Conservation (phyloP, 2,888 invertebrate species). For the Heliconius aoede region DNA sequence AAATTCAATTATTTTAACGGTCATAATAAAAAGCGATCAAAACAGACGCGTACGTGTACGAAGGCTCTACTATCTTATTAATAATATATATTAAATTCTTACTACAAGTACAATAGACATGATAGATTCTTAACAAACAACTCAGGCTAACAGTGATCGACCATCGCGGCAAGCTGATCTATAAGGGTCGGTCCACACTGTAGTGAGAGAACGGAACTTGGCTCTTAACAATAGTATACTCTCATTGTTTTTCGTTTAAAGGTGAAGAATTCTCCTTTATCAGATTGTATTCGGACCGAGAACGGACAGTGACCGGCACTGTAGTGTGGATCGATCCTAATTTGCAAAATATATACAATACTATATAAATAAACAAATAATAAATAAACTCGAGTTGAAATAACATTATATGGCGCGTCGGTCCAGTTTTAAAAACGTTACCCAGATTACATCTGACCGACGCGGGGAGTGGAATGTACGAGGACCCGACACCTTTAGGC, state of each 20-base stretch:
- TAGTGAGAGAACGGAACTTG: neutral
- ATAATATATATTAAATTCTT: slow-evolving; percentile 81
- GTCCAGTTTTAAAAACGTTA: slow-evolving; percentile 69
- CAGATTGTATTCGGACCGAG: slow-evolving; percentile 49
- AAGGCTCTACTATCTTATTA: slow-evolving; percentile 75
- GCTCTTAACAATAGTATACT: neutral
- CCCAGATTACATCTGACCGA: slow-evolving; percentile 77
- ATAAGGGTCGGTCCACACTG: slow-evolving; percentile 49
- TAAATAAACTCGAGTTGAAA: slow-evolving; percentile 43
- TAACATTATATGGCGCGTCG: slow-evolving; percentile 46
- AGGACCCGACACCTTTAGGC: slow-evolving; percentile 82
- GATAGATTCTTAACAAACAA: slow-evolving; percentile 83
- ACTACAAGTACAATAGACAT: slow-evolving; percentile 78
- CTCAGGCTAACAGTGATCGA: slow-evolving; percentile 79
- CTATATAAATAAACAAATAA: neutral
- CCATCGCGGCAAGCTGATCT: slow-evolving; percentile 63
- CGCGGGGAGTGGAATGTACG: slow-evolving; percentile 75
- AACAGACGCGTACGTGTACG: slow-evolving; percentile 76
- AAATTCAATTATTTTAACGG: slow-evolving; percentile 56
- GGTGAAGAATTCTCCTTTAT: no score
- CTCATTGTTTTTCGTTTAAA: neutral
- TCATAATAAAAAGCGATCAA: slow-evolving; percentile 70
- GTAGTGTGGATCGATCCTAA: slow-evolving; percentile 28
- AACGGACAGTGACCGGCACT: slow-evolving; percentile 31
- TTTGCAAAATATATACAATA: slow-evolving; percentile 44